Conservation (phyloP, 2,888 invertebrate species). For the Nemapogon koenigi region DNA sequence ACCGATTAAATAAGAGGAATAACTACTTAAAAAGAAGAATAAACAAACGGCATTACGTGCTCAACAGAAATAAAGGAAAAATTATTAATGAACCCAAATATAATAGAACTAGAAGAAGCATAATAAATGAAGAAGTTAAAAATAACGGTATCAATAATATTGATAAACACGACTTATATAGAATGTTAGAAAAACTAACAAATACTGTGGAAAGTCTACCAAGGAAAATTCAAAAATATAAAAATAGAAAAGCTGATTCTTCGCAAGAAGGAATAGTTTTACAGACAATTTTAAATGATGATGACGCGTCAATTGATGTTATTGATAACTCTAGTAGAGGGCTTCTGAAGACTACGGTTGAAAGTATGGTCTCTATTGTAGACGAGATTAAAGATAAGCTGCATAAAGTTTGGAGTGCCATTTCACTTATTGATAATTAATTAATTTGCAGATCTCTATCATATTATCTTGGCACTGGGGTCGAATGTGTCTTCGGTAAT, state of each 20-base stretch:
- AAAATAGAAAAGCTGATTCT: too few species aligned
- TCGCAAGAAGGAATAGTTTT: conserved; percentile 21
- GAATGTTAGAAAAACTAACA: conserved; percentile 31
- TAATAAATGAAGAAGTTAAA: conserved; percentile 23
- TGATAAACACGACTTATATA: conserved; percentile 27
- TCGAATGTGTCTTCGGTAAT: too few species aligned
- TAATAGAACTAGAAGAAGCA: conserved; percentile 4
- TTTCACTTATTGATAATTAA: conserved; percentile 17
- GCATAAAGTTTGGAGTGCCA: conserved; percentile 36
- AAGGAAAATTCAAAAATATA: conserved; percentile 21
- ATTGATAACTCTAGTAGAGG: conserved; percentile 29
- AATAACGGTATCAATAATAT: conserved; percentile 26
- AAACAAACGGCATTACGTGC: too few species aligned
- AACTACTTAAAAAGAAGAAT: too few species aligned
- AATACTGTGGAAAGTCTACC: conserved; percentile 29
- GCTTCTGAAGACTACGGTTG: conserved; percentile 33
- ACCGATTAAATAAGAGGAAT: too few species aligned
- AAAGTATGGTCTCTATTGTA: conserved; percentile 31
- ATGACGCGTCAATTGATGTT: conserved; percentile 25
- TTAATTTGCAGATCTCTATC: too few species aligned
- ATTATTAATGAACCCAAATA: not conserved
- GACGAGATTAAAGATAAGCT: conserved; percentile 42
- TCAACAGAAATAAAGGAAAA: too few species aligned
- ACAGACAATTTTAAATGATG: conserved; percentile 30
- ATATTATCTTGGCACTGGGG: too few species aligned